Base-by-base conservation (phyloP, 2,888 invertebrate species). In the Leptinotarsa juncta region DNA sequence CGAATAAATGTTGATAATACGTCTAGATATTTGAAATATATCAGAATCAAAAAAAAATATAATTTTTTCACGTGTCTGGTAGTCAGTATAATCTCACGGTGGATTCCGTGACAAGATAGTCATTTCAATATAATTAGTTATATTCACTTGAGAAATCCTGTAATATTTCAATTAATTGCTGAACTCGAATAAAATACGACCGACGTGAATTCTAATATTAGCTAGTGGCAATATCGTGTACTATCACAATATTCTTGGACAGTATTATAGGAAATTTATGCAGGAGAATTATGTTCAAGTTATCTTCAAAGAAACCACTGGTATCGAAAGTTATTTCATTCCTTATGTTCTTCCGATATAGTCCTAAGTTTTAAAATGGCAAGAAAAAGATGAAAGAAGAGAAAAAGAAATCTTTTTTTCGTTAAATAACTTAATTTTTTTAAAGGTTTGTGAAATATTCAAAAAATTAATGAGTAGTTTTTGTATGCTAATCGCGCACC, bases 131-230 rank as follows among this genome's bases (percentile, higher is more conserved):
- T 57, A 57, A 57, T 57, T 23, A 57, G 23, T 16, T 57, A 15
- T 23, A n/a, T 62, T 62, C 32, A n/a, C 62, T 62, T n/a, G n/a
- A 62, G 32, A 62, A 62, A 62, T 62, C 26, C 5, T 15, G n/a
- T 32, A 26, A 62, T 62, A 42, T 26, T 62, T 62, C 32, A 62
- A 62, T 62, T 32, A 62, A 62, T 62, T 62, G 5, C 62, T 23
- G 57, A 23, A 12, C 62, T 62, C 62, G 32, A n/a, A 57, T 57
- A 57, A 57, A 57, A 57, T 57, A 57, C 23, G 14, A 57, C 23
- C 57, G 57, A 20, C 57, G 20, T 32, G 62, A 42, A 62, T 62
- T 62, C 62, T 62, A 62, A 62, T n/a, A 62, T 62, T 26, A 32
- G n/a, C 32, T 62, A n/a, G 32, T 15, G 42, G n/a, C 32, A 62